Evolutionary conservation across 2,797 vertebrate genomes (phyloP), one percentile per base, ranked within the genome.

Genomic region (Varecia variegata): DNA sequence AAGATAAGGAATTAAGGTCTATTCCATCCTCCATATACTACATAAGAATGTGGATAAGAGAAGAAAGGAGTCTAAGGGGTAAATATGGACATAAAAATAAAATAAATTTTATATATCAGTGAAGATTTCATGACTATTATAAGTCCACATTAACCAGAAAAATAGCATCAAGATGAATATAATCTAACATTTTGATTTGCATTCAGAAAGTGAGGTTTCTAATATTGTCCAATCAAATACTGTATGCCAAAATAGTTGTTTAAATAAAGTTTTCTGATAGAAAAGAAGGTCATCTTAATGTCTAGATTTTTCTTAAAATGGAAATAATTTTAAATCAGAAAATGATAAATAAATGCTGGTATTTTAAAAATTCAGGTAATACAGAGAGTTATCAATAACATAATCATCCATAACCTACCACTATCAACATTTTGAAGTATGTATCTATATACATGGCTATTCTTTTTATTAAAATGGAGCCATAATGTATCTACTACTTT

Each of bases 401-500:
- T 47, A 77, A 67, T 62, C 15, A 58, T 40, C 38, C 50, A 11
- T 60, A 79, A 70, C 14, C 23, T 90, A 79, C 54, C 73, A 85
- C 84, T 95, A 7, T 71, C 90, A 84, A 83, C 52, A 70, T 93
- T 93, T 83, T 56, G 43, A 95, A 90, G 40, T 82, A 74, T 90
- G 40, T 71, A 71, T 71, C 93, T 95, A 9, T 95, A 90, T 65
- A 74, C 76, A 93, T 92, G 81, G 79, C 60, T 95, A 54, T 90
- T 88, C 84, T 94, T 97, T 96, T 95, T 97, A 79, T 92, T 92
- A 94, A 96, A 94, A 79, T 90, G 43, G 67, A 6, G 93, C 97
- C 73, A 68, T 88, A 76, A 21, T 79, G 8, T 90, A 81, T 18
- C 56, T 96, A 76, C 74, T 94, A 68, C 92, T 96, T 95, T 95